Conservation (phyloP, 2,797 vertebrate species). For the Margarornis squamiger region DNA sequence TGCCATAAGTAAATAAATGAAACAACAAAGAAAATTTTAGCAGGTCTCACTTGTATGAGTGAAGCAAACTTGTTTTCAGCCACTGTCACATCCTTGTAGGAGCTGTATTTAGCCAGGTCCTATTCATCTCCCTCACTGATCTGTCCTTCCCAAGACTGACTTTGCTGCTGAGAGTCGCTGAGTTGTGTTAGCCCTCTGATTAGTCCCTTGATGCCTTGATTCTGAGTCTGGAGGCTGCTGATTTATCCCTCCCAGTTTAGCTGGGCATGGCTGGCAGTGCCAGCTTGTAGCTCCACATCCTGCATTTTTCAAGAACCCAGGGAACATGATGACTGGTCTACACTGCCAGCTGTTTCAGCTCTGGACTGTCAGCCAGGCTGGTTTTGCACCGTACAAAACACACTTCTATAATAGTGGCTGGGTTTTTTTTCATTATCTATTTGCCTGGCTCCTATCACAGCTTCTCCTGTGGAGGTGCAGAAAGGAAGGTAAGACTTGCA, state of each 20-base stretch:
- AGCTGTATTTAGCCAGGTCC: not conserved
- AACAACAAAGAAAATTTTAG: not conserved
- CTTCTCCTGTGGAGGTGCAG: not conserved
- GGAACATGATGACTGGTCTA: rapidly evolving
- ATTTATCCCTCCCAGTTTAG: not conserved
- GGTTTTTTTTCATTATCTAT: not conserved
- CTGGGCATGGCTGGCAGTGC: not conserved
- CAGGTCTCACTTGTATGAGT: not conserved
- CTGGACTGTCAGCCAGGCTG: not conserved
- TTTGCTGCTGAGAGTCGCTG: rapidly evolving
- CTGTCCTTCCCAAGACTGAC: not conserved
- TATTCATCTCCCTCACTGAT: not conserved
- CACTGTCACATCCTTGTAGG: not conserved
- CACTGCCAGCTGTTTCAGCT: not conserved
- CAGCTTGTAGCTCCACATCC: not conserved
- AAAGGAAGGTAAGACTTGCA: not conserved
- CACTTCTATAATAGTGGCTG: not conserved
- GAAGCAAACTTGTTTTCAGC: not conserved
- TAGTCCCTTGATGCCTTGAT: not conserved
- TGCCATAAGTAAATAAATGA: not conserved
- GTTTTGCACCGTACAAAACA: not conserved
- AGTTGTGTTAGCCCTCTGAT: not conserved
- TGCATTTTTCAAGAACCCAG: not conserved
- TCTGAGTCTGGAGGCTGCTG: not conserved
- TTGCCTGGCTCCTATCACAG: not conserved